phyloP scores from a whole-genome alignment of 92 coral and sea anemone genomes.

The Montipora capitata region DNA sequence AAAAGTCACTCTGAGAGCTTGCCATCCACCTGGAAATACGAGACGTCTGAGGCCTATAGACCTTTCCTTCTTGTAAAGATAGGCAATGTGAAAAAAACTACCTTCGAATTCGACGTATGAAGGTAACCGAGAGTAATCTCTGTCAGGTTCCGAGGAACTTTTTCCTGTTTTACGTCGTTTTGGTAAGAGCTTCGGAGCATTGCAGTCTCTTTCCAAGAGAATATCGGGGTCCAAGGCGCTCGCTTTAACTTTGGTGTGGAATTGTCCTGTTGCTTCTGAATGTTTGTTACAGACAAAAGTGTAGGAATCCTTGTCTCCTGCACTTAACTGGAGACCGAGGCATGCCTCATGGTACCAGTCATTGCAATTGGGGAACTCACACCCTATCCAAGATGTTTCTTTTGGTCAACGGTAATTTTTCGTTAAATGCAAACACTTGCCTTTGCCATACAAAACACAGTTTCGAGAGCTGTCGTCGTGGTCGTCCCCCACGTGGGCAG shows the following conservation, averaged over 20 bases:
- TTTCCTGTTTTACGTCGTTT: not conserved
- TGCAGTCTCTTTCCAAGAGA: slow-evolving; percentile 9
- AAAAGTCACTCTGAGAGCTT: slow-evolving; percentile 38
- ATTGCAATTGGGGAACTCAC: slow-evolving; percentile 52
- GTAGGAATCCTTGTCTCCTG: slow-evolving; percentile 14
- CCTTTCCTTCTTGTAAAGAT: slow-evolving; percentile 48
- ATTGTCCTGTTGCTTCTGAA: not conserved
- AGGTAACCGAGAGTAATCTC: slow-evolving; percentile 21
- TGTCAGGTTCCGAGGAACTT: not conserved
- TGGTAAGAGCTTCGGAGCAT: slow-evolving; percentile 16
- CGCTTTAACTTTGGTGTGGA: slow-evolving; percentile 14
- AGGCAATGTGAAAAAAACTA: slow-evolving; percentile 43
- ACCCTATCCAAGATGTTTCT: slow-evolving; percentile 65
- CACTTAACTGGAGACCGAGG: slow-evolving; percentile 43
- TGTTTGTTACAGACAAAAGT: slow-evolving; percentile 52
- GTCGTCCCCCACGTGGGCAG: slow-evolving; percentile 1
- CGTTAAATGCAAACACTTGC: slow-evolving; percentile 35
- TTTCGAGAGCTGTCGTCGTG: slow-evolving; percentile 23
- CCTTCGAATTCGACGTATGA: slow-evolving; percentile 39
- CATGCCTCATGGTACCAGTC: slow-evolving; percentile 57
- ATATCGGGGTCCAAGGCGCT: not conserved
- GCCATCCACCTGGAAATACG: slow-evolving; percentile 57
- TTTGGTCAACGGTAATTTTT: slow-evolving; percentile 32
- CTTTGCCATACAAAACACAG: slow-evolving; percentile 24
- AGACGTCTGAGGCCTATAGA: slow-evolving; percentile 41